Conservation (phyloP, 2,797 vertebrate genomes). For the Chrosomus eos region DNA sequence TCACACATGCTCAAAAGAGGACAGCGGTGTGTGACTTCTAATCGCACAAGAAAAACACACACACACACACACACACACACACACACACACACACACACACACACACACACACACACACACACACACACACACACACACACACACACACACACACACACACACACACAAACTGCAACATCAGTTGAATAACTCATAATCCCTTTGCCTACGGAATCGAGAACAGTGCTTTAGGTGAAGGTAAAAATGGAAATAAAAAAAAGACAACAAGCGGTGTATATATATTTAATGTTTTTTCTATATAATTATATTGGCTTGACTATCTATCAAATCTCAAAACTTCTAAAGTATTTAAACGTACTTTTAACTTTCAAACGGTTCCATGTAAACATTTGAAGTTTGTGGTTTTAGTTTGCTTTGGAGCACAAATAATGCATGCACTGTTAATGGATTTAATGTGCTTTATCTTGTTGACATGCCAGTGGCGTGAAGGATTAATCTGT, state of each 20-base stretch:
- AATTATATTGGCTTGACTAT: not conserved
- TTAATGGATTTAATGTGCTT: not conserved
- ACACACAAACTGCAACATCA: not conserved
- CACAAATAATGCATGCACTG: not conserved
- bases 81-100: too few species aligned
- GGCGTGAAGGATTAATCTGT: not conserved
- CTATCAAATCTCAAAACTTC: not conserved
- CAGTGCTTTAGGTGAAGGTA: not conserved
- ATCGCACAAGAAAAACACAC: conserved; percentile 1
- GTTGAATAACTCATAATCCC: not conserved
- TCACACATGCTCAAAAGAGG: conserved; percentile 3
- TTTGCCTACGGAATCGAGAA: not conserved
- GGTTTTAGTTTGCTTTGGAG: not conserved
- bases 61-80: too few species aligned
- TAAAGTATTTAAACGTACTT: not conserved
- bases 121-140: too few species aligned
- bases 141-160: too few species aligned
- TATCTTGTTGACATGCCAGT: not conserved
- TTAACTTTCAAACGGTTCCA: not conserved
- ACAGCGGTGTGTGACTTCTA: conserved; percentile 6
- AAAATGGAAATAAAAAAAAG: not conserved
- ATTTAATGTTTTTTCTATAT: not conserved
- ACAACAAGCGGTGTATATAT: not conserved
- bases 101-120: too few species aligned
- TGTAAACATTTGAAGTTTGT: not conserved